A percentile compares a stretch with the other conserved stretches of the same genome.
These are phyloP conservation scores for Elaphurus davidianus DNA, from an alignment of 2,113 vertebrate species.

Conservation along the genomic window DNA sequence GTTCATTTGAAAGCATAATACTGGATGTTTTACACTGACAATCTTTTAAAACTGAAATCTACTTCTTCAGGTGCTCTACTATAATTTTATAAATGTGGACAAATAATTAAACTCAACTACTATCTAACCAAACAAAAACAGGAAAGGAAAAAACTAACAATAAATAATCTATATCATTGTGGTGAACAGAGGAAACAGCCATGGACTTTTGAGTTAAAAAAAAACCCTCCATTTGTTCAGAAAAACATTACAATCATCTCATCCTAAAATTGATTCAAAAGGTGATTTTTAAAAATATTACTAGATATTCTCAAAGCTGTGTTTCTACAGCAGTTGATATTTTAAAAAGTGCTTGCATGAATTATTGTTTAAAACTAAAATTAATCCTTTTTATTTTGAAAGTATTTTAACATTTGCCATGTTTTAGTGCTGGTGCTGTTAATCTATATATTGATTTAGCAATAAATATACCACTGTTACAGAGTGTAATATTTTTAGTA, in stretches of 20 bases:
- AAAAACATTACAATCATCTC: neutral
- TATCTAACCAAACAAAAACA: neutral
- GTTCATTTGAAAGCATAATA: neutral
- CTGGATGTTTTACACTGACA: neutral
- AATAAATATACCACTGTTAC: conserved; percentile 80
- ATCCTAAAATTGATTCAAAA: neutral
- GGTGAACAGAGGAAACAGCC: neutral
- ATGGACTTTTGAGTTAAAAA: neutral
- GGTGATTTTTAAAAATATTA: neutral
- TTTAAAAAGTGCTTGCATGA: neutral
- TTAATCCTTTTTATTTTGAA: conserved; percentile 68
- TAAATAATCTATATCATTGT: neutral
- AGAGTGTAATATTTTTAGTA: conserved; percentile 80
- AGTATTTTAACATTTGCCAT: conserved; percentile 79
- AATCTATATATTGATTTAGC: conserved; percentile 80
- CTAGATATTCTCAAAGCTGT: neutral
- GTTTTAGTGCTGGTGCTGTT: conserved; percentile 76
- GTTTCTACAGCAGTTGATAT: neutral
- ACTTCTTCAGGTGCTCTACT: neutral
- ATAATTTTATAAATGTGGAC: neutral
- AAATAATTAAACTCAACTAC: neutral
- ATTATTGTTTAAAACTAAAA: neutral
- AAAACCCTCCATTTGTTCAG: neutral
- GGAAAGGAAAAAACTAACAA: neutral
- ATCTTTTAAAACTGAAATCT: neutral